These are phyloP conservation scores for Leptinotarsa tumamoca DNA, from an alignment of 2,888 invertebrate genomes.

Conservation along the genomic window DNA sequence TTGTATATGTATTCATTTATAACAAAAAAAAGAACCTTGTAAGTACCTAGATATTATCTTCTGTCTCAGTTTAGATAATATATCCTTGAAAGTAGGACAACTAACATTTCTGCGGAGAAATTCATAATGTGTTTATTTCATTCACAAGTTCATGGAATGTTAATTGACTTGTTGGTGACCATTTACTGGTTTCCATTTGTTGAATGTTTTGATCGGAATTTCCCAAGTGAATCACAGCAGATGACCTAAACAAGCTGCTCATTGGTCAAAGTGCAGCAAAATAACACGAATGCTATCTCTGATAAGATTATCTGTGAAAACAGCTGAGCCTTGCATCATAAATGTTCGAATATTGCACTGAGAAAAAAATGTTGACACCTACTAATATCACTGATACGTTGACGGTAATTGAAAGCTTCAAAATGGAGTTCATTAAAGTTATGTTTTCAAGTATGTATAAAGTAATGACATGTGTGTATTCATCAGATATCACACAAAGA, in stretches of 20 bases:
- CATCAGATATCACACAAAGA: too few species aligned
- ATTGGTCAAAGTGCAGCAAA: slow-evolving; percentile 1
- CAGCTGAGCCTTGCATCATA: too few species aligned
- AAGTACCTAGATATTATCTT: too few species aligned
- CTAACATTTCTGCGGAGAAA: slow-evolving; percentile 10
- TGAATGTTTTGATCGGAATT: slow-evolving; percentile 8
- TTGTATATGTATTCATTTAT: too few species aligned
- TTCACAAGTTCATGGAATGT: slow-evolving; percentile 4
- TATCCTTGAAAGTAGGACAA: background rate
- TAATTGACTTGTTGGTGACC: background rate
- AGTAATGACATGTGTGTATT: too few species aligned
- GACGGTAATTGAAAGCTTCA: too few species aligned
- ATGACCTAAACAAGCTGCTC: background rate
- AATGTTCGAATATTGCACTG: too few species aligned
- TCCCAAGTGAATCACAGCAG: background rate
- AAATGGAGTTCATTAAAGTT: too few species aligned
- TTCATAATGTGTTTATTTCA: background rate
- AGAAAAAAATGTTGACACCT: too few species aligned
- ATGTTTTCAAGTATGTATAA: too few species aligned
- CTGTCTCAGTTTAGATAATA: background rate
- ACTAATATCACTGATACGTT: too few species aligned
- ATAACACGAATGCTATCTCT: background rate
- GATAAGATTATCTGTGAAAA: background rate
- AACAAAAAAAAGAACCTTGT: too few species aligned
- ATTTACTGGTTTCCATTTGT: background rate